A percentile compares a stretch with the other conserved stretches of the same genome.
Conservation (phyloP, 2,797 vertebrate species). For the Craterocephalus amniculus region DNA sequence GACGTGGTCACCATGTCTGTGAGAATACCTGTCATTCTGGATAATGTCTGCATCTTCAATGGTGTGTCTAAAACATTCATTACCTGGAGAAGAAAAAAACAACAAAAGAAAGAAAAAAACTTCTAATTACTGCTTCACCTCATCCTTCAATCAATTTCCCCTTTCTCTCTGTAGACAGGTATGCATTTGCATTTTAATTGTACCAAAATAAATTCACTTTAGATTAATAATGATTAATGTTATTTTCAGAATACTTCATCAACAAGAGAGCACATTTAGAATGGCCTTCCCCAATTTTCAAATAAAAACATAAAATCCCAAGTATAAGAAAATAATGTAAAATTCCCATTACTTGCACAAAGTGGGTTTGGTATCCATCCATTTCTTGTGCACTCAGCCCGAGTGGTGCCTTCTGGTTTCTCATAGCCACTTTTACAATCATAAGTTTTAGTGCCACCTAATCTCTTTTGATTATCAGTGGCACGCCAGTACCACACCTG, state of each 20-base stretch:
- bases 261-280: no score
- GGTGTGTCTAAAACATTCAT: neutral
- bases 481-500: accelerated
- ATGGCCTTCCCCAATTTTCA: no score
- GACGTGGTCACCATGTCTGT: accelerated
- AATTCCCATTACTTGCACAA: conserved; percentile 51
- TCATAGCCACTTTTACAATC: accelerated
- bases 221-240: no score
- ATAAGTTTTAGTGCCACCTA: neutral
- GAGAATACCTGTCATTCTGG: accelerated
- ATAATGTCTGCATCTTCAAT: neutral
- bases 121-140: neutral
- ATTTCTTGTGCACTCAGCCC: conserved; percentile 49
- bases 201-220: no score
- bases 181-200: no score
- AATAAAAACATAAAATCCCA: neutral
- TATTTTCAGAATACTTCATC: no score
- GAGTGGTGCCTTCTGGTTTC: accelerated
- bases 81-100: conserved; percentile 35
- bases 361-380: conserved; percentile 67
- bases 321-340: neutral
- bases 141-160: no score
- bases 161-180: no score
- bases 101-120: neutral
- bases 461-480: accelerated